Evolutionary conservation across 1,140 invertebrate species (phyloP).

Genomic region (Philopotamus ludificatus): DNA sequence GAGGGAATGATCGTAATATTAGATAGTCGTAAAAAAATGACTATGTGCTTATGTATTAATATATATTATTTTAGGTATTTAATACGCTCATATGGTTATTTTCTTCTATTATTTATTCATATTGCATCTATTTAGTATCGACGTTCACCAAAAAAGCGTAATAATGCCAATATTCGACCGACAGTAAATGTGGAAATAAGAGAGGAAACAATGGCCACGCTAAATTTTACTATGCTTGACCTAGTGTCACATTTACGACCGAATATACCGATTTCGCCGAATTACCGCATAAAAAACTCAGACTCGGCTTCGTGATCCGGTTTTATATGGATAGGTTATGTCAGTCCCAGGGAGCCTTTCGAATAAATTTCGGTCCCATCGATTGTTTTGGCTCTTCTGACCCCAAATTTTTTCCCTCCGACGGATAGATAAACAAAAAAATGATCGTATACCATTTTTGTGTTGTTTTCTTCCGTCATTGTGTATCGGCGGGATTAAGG

Average conservation of each 20-base stretch:
- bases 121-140: too few species aligned
- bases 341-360: background rate
- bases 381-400: background rate
- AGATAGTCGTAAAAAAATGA: too few species aligned
- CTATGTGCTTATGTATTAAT: too few species aligned
- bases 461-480: background rate
- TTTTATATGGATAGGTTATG: background rate
- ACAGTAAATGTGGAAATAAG: background rate
- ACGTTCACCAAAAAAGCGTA: background rate
- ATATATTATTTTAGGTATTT: too few species aligned
- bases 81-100: too few species aligned
- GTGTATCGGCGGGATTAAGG: constrained; percentile 19
- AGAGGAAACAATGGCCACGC: background rate
- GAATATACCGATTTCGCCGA: background rate
- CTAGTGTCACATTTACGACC: background rate
- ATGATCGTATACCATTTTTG: background rate
- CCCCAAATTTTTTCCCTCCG: background rate
- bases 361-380: background rate
- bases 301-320: background rate
- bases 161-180: background rate
- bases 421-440: background rate
- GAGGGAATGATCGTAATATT: too few species aligned
- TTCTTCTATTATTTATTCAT: too few species aligned
- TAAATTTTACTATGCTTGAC: background rate
- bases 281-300: background rate